Evolutionary conservation across 2,888 invertebrate genomes (phyloP).

Genomic region (Hirtodrosophila trivittata): DNA sequence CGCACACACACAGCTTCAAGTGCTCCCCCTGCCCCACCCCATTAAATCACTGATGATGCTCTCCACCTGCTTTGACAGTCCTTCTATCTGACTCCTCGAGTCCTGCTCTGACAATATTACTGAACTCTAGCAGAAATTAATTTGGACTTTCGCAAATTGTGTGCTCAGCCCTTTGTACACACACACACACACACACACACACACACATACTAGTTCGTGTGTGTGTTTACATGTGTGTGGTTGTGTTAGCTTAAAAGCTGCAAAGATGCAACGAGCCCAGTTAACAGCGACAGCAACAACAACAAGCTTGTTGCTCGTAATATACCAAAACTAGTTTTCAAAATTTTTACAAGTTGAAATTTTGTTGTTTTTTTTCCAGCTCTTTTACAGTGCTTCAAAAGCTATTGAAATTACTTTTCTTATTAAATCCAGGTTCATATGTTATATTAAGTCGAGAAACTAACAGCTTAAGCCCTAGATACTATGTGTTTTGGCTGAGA

Average conservation of each 20-base stretch:
- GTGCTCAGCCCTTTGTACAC: constrained; percentile 32
- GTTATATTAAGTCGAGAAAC: too few relatives aligned
- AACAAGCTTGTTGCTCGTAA: constrained; percentile 11
- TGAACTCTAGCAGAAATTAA: constrained; percentile 50
- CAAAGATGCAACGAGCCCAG: constrained; percentile 21
- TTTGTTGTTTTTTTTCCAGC: constrained; percentile 1
- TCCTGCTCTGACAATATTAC: constrained; percentile 17
- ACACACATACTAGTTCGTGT: constrained; percentile 11
- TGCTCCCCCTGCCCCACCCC: neutral
- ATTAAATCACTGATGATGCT: constrained; percentile 25
- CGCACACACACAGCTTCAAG: constrained; percentile 8
- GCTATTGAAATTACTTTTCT: too few relatives aligned
- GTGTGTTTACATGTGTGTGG: constrained; percentile 13
- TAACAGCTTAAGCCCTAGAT: too few relatives aligned
- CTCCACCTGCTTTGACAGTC: neutral
- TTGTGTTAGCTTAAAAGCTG: constrained; percentile 22
- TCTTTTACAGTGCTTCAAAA: constrained; percentile 1
- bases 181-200: neutral
- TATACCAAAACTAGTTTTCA: constrained; percentile 43
- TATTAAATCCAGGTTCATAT: too few relatives aligned
- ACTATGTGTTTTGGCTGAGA: too few relatives aligned
- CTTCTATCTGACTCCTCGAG: neutral
- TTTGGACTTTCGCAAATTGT: constrained; percentile 36
- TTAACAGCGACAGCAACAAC: constrained; percentile 23
- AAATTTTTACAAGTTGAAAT: constrained; percentile 20